Conservation (phyloP, 2,888 invertebrate genomes). For the Conchocele bisecta region DNA sequence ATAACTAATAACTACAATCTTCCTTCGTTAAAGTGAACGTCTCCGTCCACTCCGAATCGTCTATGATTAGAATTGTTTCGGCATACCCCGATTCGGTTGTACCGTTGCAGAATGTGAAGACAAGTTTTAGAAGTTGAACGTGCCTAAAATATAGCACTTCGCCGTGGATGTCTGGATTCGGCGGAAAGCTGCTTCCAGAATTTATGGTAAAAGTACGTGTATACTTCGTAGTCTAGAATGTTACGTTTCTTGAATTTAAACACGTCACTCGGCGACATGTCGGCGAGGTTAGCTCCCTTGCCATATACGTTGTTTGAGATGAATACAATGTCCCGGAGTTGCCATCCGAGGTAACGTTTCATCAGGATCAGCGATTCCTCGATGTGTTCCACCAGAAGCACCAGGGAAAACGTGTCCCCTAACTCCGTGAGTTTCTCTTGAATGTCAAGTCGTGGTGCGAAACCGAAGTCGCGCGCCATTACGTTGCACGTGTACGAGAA, state of each 20-base stretch:
- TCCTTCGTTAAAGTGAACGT: too few species aligned
- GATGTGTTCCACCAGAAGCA: conserved; percentile 21
- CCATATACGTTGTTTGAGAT: conserved; percentile 14
- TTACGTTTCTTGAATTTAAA: not conserved
- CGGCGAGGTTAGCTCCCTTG: not conserved
- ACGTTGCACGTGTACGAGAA: not conserved
- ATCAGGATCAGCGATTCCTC: conserved; percentile 25
- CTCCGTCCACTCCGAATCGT: too few species aligned
- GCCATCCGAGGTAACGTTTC: conserved; percentile 25
- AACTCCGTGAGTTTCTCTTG: not conserved
- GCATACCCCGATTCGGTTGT: too few species aligned
- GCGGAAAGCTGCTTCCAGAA: not conserved
- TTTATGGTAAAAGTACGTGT: not conserved
- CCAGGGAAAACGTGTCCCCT: conserved; percentile 19
- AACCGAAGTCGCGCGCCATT: not conserved
- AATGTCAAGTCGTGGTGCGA: not conserved
- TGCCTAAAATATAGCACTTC: too few species aligned
- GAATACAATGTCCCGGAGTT: conserved; percentile 16
- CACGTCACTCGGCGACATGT: not conserved
- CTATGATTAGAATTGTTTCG: too few species aligned
- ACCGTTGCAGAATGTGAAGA: too few species aligned
- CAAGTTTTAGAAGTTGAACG: too few species aligned
- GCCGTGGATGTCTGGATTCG: too few species aligned
- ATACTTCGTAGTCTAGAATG: not conserved
- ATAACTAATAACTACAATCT: too few species aligned